Base-by-base conservation (phyloP, 2,888 invertebrate genomes). In the Minunthozetes semirufus region DNA sequence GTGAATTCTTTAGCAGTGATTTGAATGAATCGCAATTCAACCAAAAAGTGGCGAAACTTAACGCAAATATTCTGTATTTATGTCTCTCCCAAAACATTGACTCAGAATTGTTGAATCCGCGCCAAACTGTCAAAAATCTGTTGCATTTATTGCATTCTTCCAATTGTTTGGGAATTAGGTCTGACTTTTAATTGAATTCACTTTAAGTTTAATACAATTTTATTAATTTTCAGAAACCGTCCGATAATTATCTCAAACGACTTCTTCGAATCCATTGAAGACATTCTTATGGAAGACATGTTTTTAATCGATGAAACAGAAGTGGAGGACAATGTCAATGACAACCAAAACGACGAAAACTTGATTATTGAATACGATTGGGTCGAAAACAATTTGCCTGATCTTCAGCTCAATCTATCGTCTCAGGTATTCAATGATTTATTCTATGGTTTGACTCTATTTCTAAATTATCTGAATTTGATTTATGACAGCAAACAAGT, bases 1-100 rank as follows among this genome's bases (percentile, higher is more conserved):
- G 93, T 82, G 93, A 93, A 83, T 93, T 93, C 84, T 89, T 90
- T 82, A 87, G 86, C 78, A 88, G 88, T 81, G 89, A 88, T 79
- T 85, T 87, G 78, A 88, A 88, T 81, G 89, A 88, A 79, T 85
- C 90, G 82, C 87, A 89, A 81, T 91, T 94, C 83, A 86, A 87
- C 79, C 87, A 87, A 79, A 87, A 89, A 83, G 90, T 91, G 75
- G 88, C 90, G 63, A 87, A 90, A 77, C 86, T 93, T 78, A 90
- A 92, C 84, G 88, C 89, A 80, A 92, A 92, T 81, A 87, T 92
- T 76, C 84, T 92, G 80, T 89, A 90, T 83, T 83, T 92, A 79
- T 92, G 91, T 82, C 88, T 90, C 80, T 87, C 89, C 9, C 92
- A 92, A 83, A 88, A 88, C 79, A 88, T 91, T 19, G 86, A 88